phyloP scores from a whole-genome alignment of 2,888 invertebrate genomes.

The Caenorhabditis macrosperma region DNA sequence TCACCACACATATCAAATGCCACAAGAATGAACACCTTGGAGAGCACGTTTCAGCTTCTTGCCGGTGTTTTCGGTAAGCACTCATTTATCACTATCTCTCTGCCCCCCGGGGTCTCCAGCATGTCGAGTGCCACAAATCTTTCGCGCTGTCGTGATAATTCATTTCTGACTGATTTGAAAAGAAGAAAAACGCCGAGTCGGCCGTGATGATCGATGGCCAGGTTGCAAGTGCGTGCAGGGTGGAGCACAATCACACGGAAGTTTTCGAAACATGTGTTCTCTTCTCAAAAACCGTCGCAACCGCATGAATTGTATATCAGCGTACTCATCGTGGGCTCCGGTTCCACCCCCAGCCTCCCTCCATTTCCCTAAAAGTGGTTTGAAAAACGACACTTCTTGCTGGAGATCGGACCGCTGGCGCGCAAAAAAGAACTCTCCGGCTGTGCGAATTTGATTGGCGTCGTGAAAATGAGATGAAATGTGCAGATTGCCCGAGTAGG shows the following conservation, averaged over 20 bases:
- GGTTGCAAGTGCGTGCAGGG: conserved; percentile 23
- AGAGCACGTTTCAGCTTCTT: conserved; percentile 42
- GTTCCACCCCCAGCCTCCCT: conserved; percentile 11
- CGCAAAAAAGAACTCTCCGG: conserved; percentile 32
- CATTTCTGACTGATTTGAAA: conserved; percentile 50
- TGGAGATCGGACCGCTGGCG: conserved; percentile 29
- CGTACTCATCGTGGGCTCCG: conserved; percentile 4
- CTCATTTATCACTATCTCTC: background rate
- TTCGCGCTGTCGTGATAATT: conserved; percentile 39
- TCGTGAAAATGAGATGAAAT: conserved; percentile 52
- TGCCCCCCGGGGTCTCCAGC: background rate
- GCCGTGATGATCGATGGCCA: conserved; percentile 42
- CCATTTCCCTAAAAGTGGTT: background rate
- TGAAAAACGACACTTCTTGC: conserved; percentile 23
- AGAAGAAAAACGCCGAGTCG: conserved; percentile 27
- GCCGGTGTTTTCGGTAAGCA: conserved; percentile 42
- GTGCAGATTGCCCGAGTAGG: conserved; percentile 45
- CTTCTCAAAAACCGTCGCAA: background rate
- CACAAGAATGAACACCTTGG: conserved; percentile 49
- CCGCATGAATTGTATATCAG: background rate
- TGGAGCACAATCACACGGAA: background rate
- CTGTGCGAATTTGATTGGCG: conserved; percentile 49
- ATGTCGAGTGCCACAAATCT: conserved; percentile 30
- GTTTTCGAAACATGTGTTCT: background rate
- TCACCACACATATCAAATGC: conserved; percentile 52